Evolutionary conservation across 2,888 invertebrate species (phyloP).

Genomic region (Sarcophaga rosellei): DNA sequence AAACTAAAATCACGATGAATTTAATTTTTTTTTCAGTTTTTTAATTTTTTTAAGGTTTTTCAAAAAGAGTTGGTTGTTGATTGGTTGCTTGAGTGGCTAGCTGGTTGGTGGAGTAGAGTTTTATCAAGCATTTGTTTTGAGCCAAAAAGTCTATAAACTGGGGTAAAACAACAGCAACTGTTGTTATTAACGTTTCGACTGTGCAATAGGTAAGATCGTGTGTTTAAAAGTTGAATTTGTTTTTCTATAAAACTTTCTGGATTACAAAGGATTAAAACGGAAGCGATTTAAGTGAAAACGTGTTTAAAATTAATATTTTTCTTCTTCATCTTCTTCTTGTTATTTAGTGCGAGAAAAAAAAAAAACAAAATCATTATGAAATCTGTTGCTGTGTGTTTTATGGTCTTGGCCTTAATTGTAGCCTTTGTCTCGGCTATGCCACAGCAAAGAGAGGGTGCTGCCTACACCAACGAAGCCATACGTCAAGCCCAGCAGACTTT

Average conservation of each 20-base stretch:
- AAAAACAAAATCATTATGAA: slow-evolving; percentile 63
- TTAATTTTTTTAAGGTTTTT: not conserved
- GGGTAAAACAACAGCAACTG: slow-evolving; percentile 71
- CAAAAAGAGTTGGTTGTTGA: not conserved
- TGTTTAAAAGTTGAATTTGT: not conserved
- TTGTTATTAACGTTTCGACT: slow-evolving; percentile 74
- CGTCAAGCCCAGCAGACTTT: slow-evolving; percentile 92
- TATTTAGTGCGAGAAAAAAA: not conserved
- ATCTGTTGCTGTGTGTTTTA: slow-evolving; percentile 63
- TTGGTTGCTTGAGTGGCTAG: not conserved
- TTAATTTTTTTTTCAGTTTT: too few relatives aligned
- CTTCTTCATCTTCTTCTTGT: slow-evolving; percentile 15
- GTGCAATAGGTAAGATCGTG: slow-evolving; percentile 75
- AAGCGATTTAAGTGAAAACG: not conserved
- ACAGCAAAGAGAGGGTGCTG: slow-evolving; percentile 90
- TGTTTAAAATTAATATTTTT: slow-evolving; percentile 3
- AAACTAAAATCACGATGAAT: not conserved
- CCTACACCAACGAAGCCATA: slow-evolving; percentile 93
- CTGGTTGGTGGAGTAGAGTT: not conserved
- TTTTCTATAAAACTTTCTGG: not conserved
- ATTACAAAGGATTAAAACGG: not conserved
- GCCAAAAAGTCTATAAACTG: slow-evolving; percentile 76
- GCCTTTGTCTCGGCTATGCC: slow-evolving; percentile 72
- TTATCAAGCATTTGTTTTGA: not conserved
- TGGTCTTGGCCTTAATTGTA: slow-evolving; percentile 71